Evolutionary conservation across 2,797 vertebrate genomes (phyloP).

Genomic region (Brachyalestes nurse): DNA sequence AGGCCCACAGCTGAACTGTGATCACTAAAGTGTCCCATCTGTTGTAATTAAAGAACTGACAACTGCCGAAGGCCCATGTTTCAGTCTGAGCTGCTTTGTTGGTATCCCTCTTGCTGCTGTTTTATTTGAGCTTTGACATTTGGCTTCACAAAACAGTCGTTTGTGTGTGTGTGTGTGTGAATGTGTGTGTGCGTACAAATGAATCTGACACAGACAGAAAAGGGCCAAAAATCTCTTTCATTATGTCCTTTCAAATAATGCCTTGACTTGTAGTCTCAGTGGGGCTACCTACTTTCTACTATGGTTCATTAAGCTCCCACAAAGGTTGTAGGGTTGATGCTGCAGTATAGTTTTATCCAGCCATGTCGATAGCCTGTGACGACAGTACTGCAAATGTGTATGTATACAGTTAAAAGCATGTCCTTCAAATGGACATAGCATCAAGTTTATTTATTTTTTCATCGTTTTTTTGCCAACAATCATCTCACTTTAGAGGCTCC

Average conservation of each 20-base stretch:
- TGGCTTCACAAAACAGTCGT: not conserved
- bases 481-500: not conserved
- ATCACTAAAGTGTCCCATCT: constrained; percentile 6
- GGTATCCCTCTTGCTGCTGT: not conserved
- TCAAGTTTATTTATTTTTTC: constrained; percentile 35
- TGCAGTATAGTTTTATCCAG: not conserved
- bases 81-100: not conserved
- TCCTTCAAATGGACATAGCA: constrained; percentile 13
- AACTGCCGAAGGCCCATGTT: constrained; percentile 1
- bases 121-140: not conserved
- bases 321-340: not conserved
- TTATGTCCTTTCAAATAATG: constrained; percentile 5
- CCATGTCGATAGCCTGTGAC: not conserved
- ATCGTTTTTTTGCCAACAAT: constrained; percentile 16
- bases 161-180: not conserved
- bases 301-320: not conserved
- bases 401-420: constrained; percentile 2
- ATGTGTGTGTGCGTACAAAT: not conserved
- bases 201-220: not conserved
- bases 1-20: constrained; percentile 23
- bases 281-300: not conserved
- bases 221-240: not conserved
- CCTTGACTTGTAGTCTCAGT: not conserved
- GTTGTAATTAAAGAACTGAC: constrained; percentile 35
- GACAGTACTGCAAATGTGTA: not conserved